These are phyloP conservation scores for Aproaerema taeniolella DNA, from an alignment of 2,888 invertebrate genomes.

Conservation along the genomic window DNA sequence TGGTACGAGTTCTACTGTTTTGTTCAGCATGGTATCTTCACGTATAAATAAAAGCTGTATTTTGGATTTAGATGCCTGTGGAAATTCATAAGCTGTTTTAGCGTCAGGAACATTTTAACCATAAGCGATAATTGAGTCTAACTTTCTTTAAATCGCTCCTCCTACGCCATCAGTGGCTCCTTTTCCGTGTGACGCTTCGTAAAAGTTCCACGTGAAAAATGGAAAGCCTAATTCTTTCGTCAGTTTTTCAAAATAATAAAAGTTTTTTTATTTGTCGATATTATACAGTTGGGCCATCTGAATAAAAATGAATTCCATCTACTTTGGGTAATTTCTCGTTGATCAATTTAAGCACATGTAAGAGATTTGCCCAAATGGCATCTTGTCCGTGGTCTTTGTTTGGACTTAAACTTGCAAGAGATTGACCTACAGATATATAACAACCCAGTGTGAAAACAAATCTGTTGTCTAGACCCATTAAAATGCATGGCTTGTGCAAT, in stretches of 20 bases:
- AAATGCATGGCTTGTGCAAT: conserved; percentile 13
- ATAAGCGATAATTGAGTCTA: conserved; percentile 20
- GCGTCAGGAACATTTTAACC: conserved; percentile 21
- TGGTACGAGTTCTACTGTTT: conserved; percentile 9
- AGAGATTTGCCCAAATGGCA: conserved; percentile 21
- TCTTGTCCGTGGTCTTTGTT: conserved; percentile 18
- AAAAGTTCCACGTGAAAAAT: conserved; percentile 21
- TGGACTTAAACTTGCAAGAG: conserved; percentile 18
- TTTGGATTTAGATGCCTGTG: conserved; percentile 3
- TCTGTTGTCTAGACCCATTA: conserved; percentile 9
- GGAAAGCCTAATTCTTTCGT: conserved; percentile 17
- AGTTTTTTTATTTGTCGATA: conserved; percentile 24
- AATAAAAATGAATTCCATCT: conserved; percentile 16
- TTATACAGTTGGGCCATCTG: conserved; percentile 23
- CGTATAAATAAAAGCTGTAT: conserved; percentile 5
- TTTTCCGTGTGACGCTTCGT: conserved; percentile 24
- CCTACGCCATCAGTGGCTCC: conserved; percentile 26
- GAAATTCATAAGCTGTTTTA: conserved; percentile 14
- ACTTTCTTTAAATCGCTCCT: conserved; percentile 18
- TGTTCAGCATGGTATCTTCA: conserved; percentile 8
- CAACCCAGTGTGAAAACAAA: conserved; percentile 13
- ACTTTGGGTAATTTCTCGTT: conserved; percentile 13
- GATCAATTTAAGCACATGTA: conserved; percentile 13
- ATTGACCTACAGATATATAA: conserved; percentile 18
- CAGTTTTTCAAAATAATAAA: conserved; percentile 18